These are phyloP conservation scores for Labia minor DNA, from an alignment of 2,888 invertebrate species.

Conservation along the genomic window DNA sequence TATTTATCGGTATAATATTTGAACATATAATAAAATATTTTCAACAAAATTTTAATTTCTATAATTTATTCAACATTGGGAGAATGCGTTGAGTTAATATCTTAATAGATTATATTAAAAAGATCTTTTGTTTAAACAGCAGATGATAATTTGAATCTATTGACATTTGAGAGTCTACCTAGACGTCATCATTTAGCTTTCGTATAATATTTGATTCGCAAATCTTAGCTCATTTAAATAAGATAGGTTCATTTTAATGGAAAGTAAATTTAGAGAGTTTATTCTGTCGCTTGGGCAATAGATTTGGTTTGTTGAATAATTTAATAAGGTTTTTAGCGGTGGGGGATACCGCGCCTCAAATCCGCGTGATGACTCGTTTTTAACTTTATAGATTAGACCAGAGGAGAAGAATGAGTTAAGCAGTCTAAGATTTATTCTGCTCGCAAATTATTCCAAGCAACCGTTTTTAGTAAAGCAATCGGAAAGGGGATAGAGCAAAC, in stretches of 20 bases:
- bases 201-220: background rate
- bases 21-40: too few species aligned
- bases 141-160: background rate
- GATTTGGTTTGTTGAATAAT: conserved; percentile 6
- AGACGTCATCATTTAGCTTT: background rate
- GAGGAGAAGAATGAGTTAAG: background rate
- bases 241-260: background rate
- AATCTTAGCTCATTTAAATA: conserved; percentile 13
- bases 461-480: background rate
- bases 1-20: too few species aligned
- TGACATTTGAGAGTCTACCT: background rate
- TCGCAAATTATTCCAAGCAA: background rate
- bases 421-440: background rate
- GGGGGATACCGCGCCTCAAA: too few species aligned
- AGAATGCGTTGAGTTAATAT: too few species aligned
- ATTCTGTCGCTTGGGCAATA: conserved; percentile 2
- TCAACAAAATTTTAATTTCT: too few species aligned
- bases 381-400: conserved; percentile 7
- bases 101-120: too few species aligned
- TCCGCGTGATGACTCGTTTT: background rate
- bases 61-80: too few species aligned
- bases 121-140: background rate
- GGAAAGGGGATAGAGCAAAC: background rate
- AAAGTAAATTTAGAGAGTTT: conserved; percentile 4
- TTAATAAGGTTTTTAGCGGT: background rate